phyloP scores from a whole-genome alignment of 1,140 invertebrate species.

The Hyposmocoma kahamanoa region DNA sequence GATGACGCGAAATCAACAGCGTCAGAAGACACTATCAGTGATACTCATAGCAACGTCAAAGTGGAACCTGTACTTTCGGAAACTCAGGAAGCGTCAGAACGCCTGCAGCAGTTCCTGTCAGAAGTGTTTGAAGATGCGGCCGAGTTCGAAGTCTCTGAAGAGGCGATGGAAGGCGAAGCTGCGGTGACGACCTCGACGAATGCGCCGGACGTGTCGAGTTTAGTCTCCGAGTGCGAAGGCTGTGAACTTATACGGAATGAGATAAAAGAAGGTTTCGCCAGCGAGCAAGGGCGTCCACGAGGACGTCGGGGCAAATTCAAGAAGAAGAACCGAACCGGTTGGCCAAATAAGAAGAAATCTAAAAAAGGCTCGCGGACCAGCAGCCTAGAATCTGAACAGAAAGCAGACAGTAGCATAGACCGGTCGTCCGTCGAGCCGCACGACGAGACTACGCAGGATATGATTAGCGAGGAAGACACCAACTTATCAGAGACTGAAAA shows the following conservation, averaged over 20 bases:
- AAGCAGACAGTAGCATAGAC: slow-evolving; percentile 40
- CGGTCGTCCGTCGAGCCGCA: slow-evolving; percentile 45
- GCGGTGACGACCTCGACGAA: slow-evolving; percentile 39
- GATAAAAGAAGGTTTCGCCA: slow-evolving; percentile 34
- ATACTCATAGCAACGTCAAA: slow-evolving; percentile 45
- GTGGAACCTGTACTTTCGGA: slow-evolving; percentile 46
- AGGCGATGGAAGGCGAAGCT: slow-evolving; percentile 41
- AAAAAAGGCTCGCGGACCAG: slow-evolving; percentile 41
- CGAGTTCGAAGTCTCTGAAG: slow-evolving; percentile 58
- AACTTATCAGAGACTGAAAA: slow-evolving; percentile 40
- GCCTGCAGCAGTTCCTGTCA: slow-evolving; percentile 59
- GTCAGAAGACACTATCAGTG: slow-evolving; percentile 62
- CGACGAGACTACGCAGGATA: slow-evolving; percentile 40
- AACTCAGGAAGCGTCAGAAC: slow-evolving; percentile 51
- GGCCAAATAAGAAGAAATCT: slow-evolving; percentile 62
- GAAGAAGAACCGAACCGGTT: slow-evolving; percentile 71
- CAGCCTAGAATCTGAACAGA: slow-evolving; percentile 39
- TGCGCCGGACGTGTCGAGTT: slow-evolving; percentile 48
- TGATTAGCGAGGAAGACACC: slow-evolving; percentile 40
- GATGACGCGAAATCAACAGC: slow-evolving; percentile 67
- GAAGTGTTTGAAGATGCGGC: slow-evolving; percentile 62
- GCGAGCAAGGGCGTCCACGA: slow-evolving; percentile 14
- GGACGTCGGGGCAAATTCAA: slow-evolving; percentile 55
- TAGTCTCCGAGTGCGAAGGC: slow-evolving; percentile 56
- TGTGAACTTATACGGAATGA: slow-evolving; percentile 61